These are phyloP conservation scores for Sebastes nivosus DNA, from an alignment of 2,797 vertebrate species.

Conservation along the genomic window DNA sequence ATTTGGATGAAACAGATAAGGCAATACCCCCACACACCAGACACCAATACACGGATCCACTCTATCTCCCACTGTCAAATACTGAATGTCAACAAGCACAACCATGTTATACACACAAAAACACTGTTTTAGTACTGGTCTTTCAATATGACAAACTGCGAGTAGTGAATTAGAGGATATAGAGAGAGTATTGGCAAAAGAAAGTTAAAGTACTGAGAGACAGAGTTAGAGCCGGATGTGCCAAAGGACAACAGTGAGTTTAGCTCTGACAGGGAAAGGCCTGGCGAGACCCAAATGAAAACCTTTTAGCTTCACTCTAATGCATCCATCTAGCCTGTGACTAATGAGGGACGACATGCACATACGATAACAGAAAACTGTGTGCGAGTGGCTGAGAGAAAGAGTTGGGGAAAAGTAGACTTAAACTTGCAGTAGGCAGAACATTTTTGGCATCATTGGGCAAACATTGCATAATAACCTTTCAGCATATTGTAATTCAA, in stretches of 20 bases:
- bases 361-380: not conserved
- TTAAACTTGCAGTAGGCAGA: not conserved
- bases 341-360: conserved; percentile 33
- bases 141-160: not conserved
- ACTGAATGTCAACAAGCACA: not conserved
- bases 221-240: not conserved
- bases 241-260: conserved; percentile 26
- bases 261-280: conserved; percentile 13
- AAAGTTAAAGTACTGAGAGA: conserved; percentile 5
- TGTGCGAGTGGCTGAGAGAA: not conserved
- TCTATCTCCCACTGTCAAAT: not conserved
- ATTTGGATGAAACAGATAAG: conserved; percentile 26
- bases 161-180: not conserved
- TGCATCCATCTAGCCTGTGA: conserved; percentile 36
- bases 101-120: not conserved
- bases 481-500: too few relatives aligned
- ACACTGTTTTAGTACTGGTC: not conserved
- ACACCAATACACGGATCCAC: not conserved
- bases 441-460: too few relatives aligned
- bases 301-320: conserved; percentile 47
- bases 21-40: not conserved
- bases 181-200: not conserved
- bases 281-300: conserved; percentile 44
- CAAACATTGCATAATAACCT: too few relatives aligned
- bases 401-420: not conserved